A percentile compares a stretch with the other conserved stretches of the same genome.
phyloP scores from a whole-genome alignment of 1,140 invertebrate species.

The Drosophila ercepeae region DNA sequence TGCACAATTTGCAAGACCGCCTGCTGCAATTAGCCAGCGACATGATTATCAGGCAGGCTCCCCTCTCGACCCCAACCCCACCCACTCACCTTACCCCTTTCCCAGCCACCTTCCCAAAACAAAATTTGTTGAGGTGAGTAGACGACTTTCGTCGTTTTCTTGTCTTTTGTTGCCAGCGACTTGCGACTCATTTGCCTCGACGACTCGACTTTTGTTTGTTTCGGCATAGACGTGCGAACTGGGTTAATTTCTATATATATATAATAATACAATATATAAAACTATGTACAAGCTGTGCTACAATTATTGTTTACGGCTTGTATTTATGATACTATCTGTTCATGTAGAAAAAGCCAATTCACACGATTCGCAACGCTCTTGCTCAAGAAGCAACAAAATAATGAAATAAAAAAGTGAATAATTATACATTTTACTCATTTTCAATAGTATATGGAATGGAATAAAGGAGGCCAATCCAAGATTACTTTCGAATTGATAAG shows the following conservation, averaged over 20 bases:
- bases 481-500: constrained; percentile 28
- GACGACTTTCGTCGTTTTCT: constrained; percentile 34
- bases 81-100: constrained; percentile 9
- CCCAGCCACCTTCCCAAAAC: neutral
- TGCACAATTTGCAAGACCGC: constrained; percentile 55
- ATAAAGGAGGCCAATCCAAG: constrained; percentile 8
- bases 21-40: constrained; percentile 50
- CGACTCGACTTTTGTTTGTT: constrained; percentile 62
- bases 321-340: constrained; percentile 30
- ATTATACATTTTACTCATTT: constrained; percentile 60
- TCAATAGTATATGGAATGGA: constrained; percentile 26
- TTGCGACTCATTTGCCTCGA: constrained; percentile 34
- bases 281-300: constrained; percentile 35
- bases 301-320: constrained; percentile 45
- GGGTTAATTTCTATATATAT: constrained; percentile 76
- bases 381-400: constrained; percentile 30
- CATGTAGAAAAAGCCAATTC: constrained; percentile 50
- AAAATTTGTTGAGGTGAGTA: constrained; percentile 27
- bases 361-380: constrained; percentile 60
- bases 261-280: constrained; percentile 24
- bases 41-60: constrained; percentile 46
- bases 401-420: constrained; percentile 35
- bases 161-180: constrained; percentile 37
- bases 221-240: constrained; percentile 78
- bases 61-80: neutral